Conservation (phyloP, 2,113 vertebrate genomes). For the Microtus richardsoni region DNA sequence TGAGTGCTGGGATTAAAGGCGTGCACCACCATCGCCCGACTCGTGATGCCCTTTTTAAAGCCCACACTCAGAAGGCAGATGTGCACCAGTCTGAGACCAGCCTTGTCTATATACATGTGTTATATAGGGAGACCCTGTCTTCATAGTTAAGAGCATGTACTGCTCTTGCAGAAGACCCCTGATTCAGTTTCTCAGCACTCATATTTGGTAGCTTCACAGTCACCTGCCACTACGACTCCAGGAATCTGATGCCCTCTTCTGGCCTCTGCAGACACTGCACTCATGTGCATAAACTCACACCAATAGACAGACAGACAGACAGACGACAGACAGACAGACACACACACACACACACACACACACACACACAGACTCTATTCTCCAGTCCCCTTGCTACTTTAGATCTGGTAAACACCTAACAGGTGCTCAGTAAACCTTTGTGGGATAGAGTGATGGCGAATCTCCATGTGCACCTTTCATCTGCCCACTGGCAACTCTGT, state of each 20-base stretch:
- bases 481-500: not conserved
- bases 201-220: not conserved
- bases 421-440: not conserved
- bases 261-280: not conserved
- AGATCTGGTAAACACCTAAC: too few relatives aligned
- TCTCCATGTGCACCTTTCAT: fast-evolving
- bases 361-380: not conserved
- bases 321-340: too few relatives aligned
- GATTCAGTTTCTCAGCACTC: not conserved
- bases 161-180: not conserved
- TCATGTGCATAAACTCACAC: not conserved
- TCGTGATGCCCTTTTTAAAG: not conserved
- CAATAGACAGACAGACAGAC: not conserved
- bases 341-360: not conserved
- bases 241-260: not conserved
- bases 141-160: not conserved
- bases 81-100: not conserved
- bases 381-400: not conserved
- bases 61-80: not conserved
- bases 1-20: too few relatives aligned
- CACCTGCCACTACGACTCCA: not conserved
- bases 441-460: not conserved
- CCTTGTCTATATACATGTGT: not conserved
- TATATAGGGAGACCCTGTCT: not conserved
- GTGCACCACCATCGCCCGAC: too few relatives aligned